phyloP scores from a whole-genome alignment of 2,888 invertebrate species.

The Trypoxylon attenuatum region DNA sequence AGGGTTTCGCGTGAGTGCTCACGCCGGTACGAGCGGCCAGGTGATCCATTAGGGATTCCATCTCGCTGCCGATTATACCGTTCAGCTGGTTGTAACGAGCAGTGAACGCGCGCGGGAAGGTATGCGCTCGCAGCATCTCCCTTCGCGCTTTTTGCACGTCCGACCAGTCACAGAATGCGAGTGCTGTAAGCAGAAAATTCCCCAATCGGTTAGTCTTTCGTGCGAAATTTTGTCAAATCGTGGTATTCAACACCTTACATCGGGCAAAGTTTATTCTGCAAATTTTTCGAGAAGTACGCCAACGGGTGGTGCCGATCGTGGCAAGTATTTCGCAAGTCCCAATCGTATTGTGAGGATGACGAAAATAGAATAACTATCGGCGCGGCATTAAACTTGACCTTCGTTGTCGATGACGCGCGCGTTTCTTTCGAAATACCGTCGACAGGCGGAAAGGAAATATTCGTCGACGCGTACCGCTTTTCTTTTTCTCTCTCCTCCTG shows the following conservation, averaged over 20 bases:
- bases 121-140: constrained; percentile 78
- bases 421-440: constrained; percentile 37
- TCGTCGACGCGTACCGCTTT: constrained; percentile 28
- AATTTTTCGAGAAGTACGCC: too few species aligned
- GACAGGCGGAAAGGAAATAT: constrained; percentile 33
- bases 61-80: constrained; percentile 74
- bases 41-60: constrained; percentile 66
- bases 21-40: constrained; percentile 53
- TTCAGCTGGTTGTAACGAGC: constrained; percentile 76
- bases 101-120: constrained; percentile 79
- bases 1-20: constrained; percentile 72
- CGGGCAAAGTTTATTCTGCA: too few species aligned
- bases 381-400: constrained; percentile 46
- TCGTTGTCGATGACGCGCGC: constrained; percentile 10
- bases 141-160: constrained; percentile 79
- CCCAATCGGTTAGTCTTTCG: too few species aligned
- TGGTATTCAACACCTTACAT: neutral
- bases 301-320: too few species aligned
- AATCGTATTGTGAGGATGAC: constrained; percentile 1
- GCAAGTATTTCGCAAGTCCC: neutral
- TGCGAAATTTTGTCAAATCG: neutral
- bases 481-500: constrained; percentile 8
- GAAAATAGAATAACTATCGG: neutral
- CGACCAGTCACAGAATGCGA: constrained; percentile 84
- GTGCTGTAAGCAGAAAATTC: constrained; percentile 76